Percentiles rank a stretch among this genome's conserved stretches.
These are phyloP conservation scores for Ectropis crepuscularia DNA, from an alignment of 2,888 invertebrate genomes.

Conservation along the genomic window DNA sequence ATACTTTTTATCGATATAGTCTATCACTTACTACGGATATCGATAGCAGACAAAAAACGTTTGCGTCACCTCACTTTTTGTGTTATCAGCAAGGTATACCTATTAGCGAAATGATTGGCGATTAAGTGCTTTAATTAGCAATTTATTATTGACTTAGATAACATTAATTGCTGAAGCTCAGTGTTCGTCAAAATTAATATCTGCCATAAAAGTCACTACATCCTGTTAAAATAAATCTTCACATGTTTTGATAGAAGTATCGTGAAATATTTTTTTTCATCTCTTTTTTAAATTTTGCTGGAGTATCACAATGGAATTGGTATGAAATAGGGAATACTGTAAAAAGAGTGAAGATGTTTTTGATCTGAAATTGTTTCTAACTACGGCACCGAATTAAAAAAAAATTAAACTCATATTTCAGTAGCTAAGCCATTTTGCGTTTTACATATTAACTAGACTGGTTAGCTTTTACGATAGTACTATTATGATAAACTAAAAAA, in stretches of 20 bases:
- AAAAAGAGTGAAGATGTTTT: no score
- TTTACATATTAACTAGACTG: no score
- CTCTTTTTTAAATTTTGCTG: no score
- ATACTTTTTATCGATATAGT: conserved; percentile 44
- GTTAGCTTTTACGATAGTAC: no score
- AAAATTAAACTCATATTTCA: no score
- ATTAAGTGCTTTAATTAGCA: conserved; percentile 67
- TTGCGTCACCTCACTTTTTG: conserved; percentile 57
- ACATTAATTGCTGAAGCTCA: conserved; percentile 57
- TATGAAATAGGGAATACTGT: no score
- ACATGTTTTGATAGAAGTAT: background rate
- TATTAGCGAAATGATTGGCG: conserved; percentile 62
- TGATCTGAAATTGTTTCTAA: no score
- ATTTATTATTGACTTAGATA: conserved; percentile 60
- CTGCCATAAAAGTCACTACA: conserved; percentile 33
- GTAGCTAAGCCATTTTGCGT: no score
- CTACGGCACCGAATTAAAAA: no score
- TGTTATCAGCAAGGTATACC: conserved; percentile 59
- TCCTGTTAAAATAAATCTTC: conserved; percentile 28
- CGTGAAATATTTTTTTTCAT: no score
- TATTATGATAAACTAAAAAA: background rate
- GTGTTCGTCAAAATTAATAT: conserved; percentile 37
- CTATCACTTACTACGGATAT: conserved; percentile 37
- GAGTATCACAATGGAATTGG: no score
- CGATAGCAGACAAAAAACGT: conserved; percentile 26